A percentile compares a stretch with the other conserved stretches of the same genome.
Evolutionary conservation across 2,113 vertebrate genomes (phyloP).

Genomic region (Saimiri boliviensis): DNA sequence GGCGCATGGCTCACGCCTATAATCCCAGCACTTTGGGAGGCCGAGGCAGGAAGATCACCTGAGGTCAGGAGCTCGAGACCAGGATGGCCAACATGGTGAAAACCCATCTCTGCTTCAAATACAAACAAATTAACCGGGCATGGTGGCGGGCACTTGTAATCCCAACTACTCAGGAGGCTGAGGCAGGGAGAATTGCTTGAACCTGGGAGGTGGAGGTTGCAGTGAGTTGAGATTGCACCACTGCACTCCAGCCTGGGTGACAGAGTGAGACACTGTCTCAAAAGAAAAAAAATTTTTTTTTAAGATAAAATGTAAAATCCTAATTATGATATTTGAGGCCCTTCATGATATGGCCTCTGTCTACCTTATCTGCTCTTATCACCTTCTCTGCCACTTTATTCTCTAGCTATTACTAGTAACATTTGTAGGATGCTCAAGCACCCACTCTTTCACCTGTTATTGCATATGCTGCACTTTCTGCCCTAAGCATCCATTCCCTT

Average conservation of each 20-base stretch:
- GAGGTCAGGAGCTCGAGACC: no score
- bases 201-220: not conserved
- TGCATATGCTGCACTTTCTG: not conserved
- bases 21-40: no score
- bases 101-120: not conserved
- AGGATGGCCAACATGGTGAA: no score
- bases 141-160: accelerated
- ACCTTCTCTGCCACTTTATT: not conserved
- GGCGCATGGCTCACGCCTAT: no score
- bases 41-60: no score
- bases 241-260: not conserved
- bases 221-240: not conserved
- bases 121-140: not conserved
- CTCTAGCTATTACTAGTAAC: not conserved
- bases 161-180: not conserved
- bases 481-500: not conserved
- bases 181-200: not conserved
- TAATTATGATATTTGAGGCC: not conserved
- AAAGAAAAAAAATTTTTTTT: not conserved
- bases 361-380: not conserved
- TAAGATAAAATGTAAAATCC: not conserved
- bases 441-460: not conserved
- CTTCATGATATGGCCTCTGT: not conserved
- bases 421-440: not conserved
- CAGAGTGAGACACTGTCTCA: not conserved